A percentile compares a stretch with the other conserved stretches of the same genome.
Conservation (phyloP, 2,888 invertebrate genomes). For the Cantharis rufa region DNA sequence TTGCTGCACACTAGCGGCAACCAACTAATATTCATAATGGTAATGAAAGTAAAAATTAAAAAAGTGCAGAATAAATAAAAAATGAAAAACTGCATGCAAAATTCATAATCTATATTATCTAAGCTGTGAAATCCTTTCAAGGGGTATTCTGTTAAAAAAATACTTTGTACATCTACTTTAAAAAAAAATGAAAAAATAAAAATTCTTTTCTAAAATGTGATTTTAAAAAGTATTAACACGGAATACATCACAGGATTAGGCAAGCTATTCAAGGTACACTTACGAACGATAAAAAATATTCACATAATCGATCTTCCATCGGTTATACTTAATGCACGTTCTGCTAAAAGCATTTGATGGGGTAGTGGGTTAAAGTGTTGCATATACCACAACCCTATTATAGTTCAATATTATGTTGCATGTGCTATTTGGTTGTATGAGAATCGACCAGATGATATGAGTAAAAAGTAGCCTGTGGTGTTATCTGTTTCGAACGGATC, state of each 20-base stretch:
- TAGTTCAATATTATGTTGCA: slow-evolving; percentile 27
- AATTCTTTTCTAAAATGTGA: background rate
- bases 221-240: background rate
- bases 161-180: background rate
- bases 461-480: slow-evolving; percentile 46
- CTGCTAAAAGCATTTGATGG: slow-evolving; percentile 27
- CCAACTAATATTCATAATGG: too few relatives aligned
- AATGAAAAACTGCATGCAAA: background rate
- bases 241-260: background rate
- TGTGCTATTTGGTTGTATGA: slow-evolving; percentile 22
- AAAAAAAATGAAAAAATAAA: background rate
- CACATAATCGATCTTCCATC: slow-evolving; percentile 24
- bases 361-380: slow-evolving; percentile 19
- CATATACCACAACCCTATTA: slow-evolving; percentile 22
- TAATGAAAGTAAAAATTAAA: too few relatives aligned
- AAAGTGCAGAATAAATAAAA: too few relatives aligned
- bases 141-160: background rate
- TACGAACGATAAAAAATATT: background rate
- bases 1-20: too few relatives aligned
- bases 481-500: slow-evolving; percentile 42
- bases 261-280: background rate
- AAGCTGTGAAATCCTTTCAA: background rate
- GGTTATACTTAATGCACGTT: slow-evolving; percentile 21
- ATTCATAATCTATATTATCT: background rate
- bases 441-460: slow-evolving; percentile 42